Base-by-base conservation (phyloP, 2,888 invertebrate genomes). In the Nipponacmea schrenckii region DNA sequence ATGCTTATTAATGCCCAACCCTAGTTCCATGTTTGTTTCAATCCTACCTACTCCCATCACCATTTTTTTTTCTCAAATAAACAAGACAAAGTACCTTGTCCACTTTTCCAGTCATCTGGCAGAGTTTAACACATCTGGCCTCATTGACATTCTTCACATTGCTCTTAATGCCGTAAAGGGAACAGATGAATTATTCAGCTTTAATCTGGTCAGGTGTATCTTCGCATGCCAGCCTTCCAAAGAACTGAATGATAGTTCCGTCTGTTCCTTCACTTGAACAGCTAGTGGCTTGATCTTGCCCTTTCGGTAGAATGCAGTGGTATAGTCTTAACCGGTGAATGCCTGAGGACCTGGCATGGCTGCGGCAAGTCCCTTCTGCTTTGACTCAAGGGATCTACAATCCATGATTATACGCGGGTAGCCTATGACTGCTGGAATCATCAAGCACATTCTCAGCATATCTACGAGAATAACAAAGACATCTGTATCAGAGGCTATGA, bases 261-360 rank as follows among this genome's bases (percentile, higher is more conserved):
- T 26, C 63, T 17, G 31, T n/a, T 69, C 69, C 26, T 69, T 63
- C 15, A 64, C 64, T 8, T 24, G 64, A 24, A 64, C 24, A 44
- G 27, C 44, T 24, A 69, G 39, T 17, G 46, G 69, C 24, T 64
- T 69, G 10, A 64, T 31, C 45, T 69, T 64, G 26, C 69, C 69
- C 64, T 69, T 69, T 17, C 69, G 17, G 31, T 69, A 64, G 69
- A 69, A 69, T 27, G 69, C 39, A 24, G 64, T 45, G 26, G 69
- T 69, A 17, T 64, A 69, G 46, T 69, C 69, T 0, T 20, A 65
- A 46, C 69, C 64, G 4, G 69, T 69, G 44, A 64, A 48, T 44
- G 69, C 69, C 39, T 69, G 69, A 27, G 64, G 48, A 44, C 45
- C 69, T 64, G 50, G 63, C 27, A 69, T 27, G 15, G 64, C 63